Percentiles rank a stretch among this genome's conserved stretches.
These are phyloP conservation scores for Arctocebus calabarensis DNA, from an alignment of 2,797 vertebrate genomes.

Conservation along the genomic window DNA sequence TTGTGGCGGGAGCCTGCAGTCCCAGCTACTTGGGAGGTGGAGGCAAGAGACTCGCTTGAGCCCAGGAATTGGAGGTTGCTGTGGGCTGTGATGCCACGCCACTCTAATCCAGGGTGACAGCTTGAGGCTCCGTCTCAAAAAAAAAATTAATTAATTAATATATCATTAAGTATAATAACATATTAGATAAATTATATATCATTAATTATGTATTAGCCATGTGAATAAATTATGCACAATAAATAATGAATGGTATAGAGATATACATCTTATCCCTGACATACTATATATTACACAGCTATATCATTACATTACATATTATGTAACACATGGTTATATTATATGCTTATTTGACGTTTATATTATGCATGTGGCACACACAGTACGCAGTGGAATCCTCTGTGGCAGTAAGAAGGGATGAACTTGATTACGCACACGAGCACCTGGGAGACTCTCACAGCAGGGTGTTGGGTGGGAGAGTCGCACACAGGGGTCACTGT, in stretches of 20 bases:
- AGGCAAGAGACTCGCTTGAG: no score
- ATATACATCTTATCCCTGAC: background rate
- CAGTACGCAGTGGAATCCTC: accelerated
- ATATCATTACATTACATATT: background rate
- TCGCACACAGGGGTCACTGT: background rate
- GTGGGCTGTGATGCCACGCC: no score
- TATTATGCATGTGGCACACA: background rate
- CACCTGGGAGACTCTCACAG: background rate
- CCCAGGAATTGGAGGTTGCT: no score
- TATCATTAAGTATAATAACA: background rate
- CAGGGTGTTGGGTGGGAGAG: no score
- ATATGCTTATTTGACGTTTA: background rate
- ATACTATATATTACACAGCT: background rate
- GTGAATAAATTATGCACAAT: background rate
- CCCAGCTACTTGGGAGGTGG: no score
- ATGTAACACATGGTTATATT: background rate
- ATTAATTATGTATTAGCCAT: background rate
- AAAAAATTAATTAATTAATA: no score
- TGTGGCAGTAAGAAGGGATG: background rate
- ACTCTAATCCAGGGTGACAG: no score
- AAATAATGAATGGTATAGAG: background rate
- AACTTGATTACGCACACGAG: accelerated
- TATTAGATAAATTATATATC: background rate
- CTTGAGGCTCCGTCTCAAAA: no score
- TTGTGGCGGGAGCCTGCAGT: no score